phyloP scores from a whole-genome alignment of 1,140 invertebrate genomes.

The Nasonia vitripennis region DNA sequence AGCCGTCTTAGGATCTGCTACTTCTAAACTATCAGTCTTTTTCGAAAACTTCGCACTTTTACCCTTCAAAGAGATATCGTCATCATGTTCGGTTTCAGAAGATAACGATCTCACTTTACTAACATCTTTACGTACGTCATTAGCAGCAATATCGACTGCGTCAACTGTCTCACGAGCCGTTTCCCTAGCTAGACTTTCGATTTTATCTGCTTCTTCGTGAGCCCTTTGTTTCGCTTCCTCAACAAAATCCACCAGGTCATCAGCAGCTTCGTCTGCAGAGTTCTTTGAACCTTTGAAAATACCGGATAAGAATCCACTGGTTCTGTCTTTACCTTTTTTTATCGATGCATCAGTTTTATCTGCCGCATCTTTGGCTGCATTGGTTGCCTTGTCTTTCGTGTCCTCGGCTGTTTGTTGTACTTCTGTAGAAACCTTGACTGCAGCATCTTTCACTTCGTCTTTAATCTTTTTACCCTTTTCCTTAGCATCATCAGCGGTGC shows the following conservation, averaged over 20 bases:
- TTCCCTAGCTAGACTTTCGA: conserved; percentile 35
- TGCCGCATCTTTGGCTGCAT: conserved; percentile 53
- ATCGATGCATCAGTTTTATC: conserved; percentile 56
- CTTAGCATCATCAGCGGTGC: conserved; percentile 58
- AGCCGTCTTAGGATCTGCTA: conserved; percentile 51
- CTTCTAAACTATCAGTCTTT: conserved; percentile 41
- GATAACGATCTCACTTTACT: conserved; percentile 34
- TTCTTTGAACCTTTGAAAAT: conserved; percentile 52
- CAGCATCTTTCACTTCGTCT: conserved; percentile 6
- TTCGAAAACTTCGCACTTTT: conserved; percentile 10
- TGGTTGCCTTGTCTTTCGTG: conserved; percentile 52
- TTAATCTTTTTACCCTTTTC: conserved; percentile 52
- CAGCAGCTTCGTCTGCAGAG: conserved; percentile 15
- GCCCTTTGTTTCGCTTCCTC: conserved; percentile 44
- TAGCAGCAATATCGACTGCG: conserved; percentile 42
- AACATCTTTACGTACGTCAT: conserved; percentile 43
- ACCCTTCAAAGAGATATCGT: neutral
- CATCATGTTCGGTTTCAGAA: conserved; percentile 52
- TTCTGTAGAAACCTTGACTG: neutral
- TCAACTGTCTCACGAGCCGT: neutral
- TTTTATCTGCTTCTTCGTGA: conserved; percentile 23
- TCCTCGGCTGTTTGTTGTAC: conserved; percentile 55
- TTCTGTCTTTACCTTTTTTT: conserved; percentile 59
- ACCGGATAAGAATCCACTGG: conserved; percentile 36
- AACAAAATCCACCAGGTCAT: conserved; percentile 13